phyloP scores from a whole-genome alignment of 1,140 invertebrate genomes.

The Bicyclus anynana region DNA sequence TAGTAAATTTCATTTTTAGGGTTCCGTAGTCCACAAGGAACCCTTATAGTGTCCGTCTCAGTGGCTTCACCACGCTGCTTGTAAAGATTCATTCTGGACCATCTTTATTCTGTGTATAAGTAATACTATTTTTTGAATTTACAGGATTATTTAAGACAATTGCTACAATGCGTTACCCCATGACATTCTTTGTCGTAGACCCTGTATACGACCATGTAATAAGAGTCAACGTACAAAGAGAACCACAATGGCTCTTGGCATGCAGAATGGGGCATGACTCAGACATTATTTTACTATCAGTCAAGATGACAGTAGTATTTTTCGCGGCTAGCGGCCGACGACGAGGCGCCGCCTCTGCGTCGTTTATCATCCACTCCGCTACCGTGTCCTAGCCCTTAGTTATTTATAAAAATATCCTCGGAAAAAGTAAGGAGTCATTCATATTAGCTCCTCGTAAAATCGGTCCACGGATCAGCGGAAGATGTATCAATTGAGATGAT shows the following conservation, averaged over 20 bases:
- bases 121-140: too few species aligned
- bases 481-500: slow-evolving; percentile 11
- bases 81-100: too few species aligned
- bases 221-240: slow-evolving; percentile 51
- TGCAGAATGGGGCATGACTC: slow-evolving; percentile 67
- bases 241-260: slow-evolving; percentile 60
- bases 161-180: too few species aligned
- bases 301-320: slow-evolving; percentile 75
- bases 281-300: slow-evolving; percentile 70
- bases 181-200: slow-evolving; percentile 16
- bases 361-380: slow-evolving; percentile 69
- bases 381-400: slow-evolving; percentile 58
- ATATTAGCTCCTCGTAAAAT: slow-evolving; percentile 24
- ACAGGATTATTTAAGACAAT: too few species aligned
- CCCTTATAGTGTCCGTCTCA: too few species aligned
- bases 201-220: slow-evolving; percentile 51
- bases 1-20: too few species aligned
- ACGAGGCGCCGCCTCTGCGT: slow-evolving; percentile 58
- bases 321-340: slow-evolving; percentile 69
- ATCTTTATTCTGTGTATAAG: too few species aligned
- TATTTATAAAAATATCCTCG: slow-evolving; percentile 60
- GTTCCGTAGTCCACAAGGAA: too few species aligned
- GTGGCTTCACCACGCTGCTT: too few species aligned
- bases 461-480: not conserved
- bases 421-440: slow-evolving; percentile 54